These are phyloP conservation scores for Aegotheles bennettii DNA, from an alignment of 2,113 vertebrate species.

Conservation along the genomic window DNA sequence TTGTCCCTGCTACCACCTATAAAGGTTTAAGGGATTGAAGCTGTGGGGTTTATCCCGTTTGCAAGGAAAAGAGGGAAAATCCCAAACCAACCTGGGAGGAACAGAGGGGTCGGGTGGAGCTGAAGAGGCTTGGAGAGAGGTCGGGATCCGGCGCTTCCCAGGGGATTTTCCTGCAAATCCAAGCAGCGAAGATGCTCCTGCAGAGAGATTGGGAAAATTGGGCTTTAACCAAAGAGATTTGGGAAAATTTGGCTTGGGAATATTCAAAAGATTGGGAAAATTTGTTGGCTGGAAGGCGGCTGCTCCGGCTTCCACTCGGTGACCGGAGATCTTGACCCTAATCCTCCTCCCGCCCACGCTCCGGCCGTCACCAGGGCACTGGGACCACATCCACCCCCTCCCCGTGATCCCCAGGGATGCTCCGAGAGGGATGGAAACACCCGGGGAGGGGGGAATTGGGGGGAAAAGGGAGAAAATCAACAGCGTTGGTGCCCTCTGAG, in stretches of 20 bases:
- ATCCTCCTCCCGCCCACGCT: no score
- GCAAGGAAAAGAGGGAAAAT: neutral
- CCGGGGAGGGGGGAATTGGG: no score
- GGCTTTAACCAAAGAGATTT: no score
- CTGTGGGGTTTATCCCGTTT: neutral
- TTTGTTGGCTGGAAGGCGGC: neutral
- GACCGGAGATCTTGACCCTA: no score
- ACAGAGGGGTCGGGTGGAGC: accelerated
- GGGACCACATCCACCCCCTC: no score
- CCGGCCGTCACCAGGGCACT: no score
- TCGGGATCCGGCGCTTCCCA: accelerated
- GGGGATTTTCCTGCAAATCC: neutral
- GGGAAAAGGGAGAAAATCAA: no score
- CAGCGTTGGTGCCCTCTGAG: no score
- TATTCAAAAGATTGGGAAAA: accelerated
- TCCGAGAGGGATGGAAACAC: no score
- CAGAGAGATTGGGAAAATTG: neutral
- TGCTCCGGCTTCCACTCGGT: neutral
- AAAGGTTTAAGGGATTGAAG: no score
- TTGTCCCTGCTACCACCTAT: neutral
- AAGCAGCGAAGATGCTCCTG: neutral
- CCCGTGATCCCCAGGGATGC: no score
- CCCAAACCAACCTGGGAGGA: neutral
- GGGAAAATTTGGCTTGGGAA: no score
- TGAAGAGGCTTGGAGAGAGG: accelerated